A percentile compares a stretch with the other conserved stretches of the same genome.
phyloP scores from a whole-genome alignment of 2,888 invertebrate genomes.

The Drosophila fulvimacula region DNA sequence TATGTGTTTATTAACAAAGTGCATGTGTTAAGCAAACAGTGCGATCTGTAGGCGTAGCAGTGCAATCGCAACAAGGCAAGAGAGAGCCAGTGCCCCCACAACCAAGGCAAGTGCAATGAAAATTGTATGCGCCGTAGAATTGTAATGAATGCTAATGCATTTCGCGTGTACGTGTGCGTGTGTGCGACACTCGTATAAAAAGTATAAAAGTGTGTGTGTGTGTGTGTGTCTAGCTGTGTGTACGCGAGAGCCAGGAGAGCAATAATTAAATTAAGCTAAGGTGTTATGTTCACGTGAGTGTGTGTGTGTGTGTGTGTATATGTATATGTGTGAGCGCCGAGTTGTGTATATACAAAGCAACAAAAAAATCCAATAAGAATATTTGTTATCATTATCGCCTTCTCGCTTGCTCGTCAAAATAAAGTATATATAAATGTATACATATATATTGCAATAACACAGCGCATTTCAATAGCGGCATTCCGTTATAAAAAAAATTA shows the following conservation, averaged over 20 bases:
- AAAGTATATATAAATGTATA: neutral
- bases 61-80: slow-evolving; percentile 46
- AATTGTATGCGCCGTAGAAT: slow-evolving; percentile 63
- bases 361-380: slow-evolving; percentile 74
- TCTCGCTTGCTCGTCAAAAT: slow-evolving; percentile 5
- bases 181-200: slow-evolving; percentile 33
- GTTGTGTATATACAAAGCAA: slow-evolving; percentile 73
- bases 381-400: slow-evolving; percentile 56
- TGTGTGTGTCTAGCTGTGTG: slow-evolving; percentile 53
- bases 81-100: slow-evolving; percentile 30
- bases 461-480: slow-evolving; percentile 50
- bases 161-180: slow-evolving; percentile 35
- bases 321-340: slow-evolving; percentile 40
- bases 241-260: slow-evolving; percentile 68
- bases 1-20: slow-evolving; percentile 66
- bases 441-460: too few relatives aligned
- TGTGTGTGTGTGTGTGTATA: slow-evolving; percentile 18
- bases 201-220: slow-evolving; percentile 18
- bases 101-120: slow-evolving; percentile 63
- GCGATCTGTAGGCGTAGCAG: slow-evolving; percentile 62
- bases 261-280: slow-evolving; percentile 78
- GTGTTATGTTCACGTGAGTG: slow-evolving; percentile 62
- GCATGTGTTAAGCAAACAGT: slow-evolving; percentile 61
- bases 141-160: slow-evolving; percentile 74
- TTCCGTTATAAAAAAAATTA: slow-evolving; percentile 59